A percentile compares a stretch with the other conserved stretches of the same genome.
These are phyloP conservation scores for Schizotus pectinicornis DNA, from an alignment of 2,888 invertebrate genomes.

Conservation along the genomic window DNA sequence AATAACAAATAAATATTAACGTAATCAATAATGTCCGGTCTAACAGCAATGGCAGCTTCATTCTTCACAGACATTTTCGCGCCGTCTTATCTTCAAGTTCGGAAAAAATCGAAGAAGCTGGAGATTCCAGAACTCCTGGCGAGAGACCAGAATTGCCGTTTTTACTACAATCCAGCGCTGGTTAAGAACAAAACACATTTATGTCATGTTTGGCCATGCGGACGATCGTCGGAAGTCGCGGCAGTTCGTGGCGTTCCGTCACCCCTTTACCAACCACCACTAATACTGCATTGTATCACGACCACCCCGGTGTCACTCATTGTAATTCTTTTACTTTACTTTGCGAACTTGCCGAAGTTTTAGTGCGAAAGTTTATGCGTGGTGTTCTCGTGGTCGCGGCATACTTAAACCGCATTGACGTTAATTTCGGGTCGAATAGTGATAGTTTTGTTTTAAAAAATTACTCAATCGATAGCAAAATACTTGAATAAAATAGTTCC, in stretches of 20 bases:
- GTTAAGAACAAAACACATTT: slow-evolving; percentile 16
- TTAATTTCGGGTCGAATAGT: slow-evolving; percentile 3
- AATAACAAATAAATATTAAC: slow-evolving; percentile 48
- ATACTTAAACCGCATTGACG: slow-evolving; percentile 18
- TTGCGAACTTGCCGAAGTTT: slow-evolving; percentile 41
- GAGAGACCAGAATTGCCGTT: neutral
- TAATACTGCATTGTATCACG: slow-evolving; percentile 51
- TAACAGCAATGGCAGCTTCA: neutral
- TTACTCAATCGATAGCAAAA: slow-evolving; percentile 6
- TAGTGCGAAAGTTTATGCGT: slow-evolving; percentile 43
- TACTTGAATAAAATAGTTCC: slow-evolving; percentile 14
- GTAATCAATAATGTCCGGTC: slow-evolving; percentile 41
- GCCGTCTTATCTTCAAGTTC: neutral
- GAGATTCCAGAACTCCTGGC: slow-evolving; percentile 2
- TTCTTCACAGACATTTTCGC: no score
- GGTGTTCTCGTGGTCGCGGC: slow-evolving; percentile 30
- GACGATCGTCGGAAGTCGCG: slow-evolving; percentile 41
- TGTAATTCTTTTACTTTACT: slow-evolving; percentile 43
- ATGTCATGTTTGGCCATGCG: slow-evolving; percentile 41
- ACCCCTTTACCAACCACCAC: slow-evolving; percentile 46
- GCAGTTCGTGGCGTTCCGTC: slow-evolving; percentile 39
- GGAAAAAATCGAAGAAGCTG: slow-evolving; percentile 5
- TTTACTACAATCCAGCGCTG: neutral
- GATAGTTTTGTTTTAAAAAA: neutral
- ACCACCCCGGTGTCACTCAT: slow-evolving; percentile 48